These are phyloP conservation scores for Drosophila neonasuta DNA, from an alignment of 2,888 invertebrate genomes.

Conservation along the genomic window DNA sequence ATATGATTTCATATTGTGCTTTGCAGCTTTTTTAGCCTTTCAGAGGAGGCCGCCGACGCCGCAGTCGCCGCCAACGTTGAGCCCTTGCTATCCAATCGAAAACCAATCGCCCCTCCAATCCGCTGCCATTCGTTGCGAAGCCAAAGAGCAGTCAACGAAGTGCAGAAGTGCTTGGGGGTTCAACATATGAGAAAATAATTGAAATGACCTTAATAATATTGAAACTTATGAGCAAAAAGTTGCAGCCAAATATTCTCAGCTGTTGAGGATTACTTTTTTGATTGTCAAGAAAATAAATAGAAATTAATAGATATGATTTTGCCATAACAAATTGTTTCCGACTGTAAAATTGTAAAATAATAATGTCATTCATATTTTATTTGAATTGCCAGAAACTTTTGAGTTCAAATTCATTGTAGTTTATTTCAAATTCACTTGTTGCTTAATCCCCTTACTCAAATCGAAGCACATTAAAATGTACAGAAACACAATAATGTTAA, in stretches of 20 bases:
- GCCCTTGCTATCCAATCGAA: slow-evolving; percentile 1
- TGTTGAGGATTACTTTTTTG: too few species aligned
- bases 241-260: neutral
- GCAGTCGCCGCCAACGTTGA: slow-evolving; percentile 58
- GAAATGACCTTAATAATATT: neutral
- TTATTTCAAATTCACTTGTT: too few species aligned
- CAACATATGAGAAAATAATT: slow-evolving; percentile 6
- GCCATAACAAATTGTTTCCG: too few species aligned
- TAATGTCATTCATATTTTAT: too few species aligned
- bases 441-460: neutral
- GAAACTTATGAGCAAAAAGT: neutral
- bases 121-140: slow-evolving; percentile 6
- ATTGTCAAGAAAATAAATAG: neutral
- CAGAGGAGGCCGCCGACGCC: slow-evolving; percentile 58
- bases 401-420: too few species aligned
- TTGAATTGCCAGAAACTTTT: too few species aligned
- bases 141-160: slow-evolving; percentile 14
- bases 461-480: neutral
- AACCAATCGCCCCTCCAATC: neutral
- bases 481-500: neutral
- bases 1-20: slow-evolving; percentile 76
- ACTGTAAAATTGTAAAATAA: too few species aligned
- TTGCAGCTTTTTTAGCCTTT: slow-evolving; percentile 54
- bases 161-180: neutral
- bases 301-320: neutral